These are phyloP conservation scores for Smutsia temminckii DNA, from an alignment of 2,797 vertebrate genomes.

Conservation along the genomic window DNA sequence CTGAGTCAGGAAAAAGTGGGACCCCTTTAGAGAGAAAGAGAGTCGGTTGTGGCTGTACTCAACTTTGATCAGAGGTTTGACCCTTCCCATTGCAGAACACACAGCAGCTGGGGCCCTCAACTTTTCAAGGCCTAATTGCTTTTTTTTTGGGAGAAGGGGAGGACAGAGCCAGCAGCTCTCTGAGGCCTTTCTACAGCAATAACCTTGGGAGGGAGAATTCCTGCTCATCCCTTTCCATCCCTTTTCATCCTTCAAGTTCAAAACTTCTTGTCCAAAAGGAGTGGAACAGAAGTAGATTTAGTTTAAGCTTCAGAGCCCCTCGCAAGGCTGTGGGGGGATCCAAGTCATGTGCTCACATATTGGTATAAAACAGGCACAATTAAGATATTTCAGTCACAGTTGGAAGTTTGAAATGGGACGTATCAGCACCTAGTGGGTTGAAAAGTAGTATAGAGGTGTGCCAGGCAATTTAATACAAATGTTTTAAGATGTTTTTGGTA, in stretches of 20 bases:
- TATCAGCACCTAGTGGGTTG: not conserved
- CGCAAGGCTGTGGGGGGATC: not conserved
- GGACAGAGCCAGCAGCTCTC: not conserved
- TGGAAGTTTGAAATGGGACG: not conserved
- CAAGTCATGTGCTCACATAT: not conserved
- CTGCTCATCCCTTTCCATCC: not conserved
- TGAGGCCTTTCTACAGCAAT: constrained; percentile 11
- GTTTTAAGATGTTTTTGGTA: not conserved
- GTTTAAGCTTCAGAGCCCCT: not conserved
- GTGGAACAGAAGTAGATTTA: not conserved
- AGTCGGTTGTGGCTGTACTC: not conserved
- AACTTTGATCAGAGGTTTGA: constrained; percentile 30
- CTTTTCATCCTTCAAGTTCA: not conserved
- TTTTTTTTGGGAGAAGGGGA: not conserved
- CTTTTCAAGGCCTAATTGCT: not conserved
- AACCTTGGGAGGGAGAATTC: not conserved
- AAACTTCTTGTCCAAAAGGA: not conserved
- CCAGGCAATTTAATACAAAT: not conserved
- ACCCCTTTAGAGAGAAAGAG: not conserved
- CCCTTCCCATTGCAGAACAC: not conserved
- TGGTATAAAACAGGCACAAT: not conserved
- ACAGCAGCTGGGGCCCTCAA: not conserved
- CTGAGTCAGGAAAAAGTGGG: constrained; percentile 24
- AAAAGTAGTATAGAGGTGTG: not conserved
- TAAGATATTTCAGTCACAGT: not conserved